These are phyloP conservation scores for Heliconius himera DNA, from an alignment of 1,140 invertebrate species.

Conservation along the genomic window DNA sequence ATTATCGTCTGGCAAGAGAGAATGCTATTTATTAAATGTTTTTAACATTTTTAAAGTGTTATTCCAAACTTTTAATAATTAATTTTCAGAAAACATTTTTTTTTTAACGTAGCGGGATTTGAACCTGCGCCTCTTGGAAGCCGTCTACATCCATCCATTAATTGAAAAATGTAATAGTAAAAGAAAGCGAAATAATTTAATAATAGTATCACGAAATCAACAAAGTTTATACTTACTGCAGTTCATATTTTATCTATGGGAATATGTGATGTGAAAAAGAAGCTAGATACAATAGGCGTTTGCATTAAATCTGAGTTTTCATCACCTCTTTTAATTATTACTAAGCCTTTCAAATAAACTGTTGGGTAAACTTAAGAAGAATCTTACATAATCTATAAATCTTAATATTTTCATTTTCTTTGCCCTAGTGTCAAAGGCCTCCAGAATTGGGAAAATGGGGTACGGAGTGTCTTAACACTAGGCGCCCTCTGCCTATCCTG, in stretches of 20 bases:
- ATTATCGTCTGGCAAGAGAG: too few relatives aligned
- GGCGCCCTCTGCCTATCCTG: too few relatives aligned
- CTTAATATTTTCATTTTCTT: too few relatives aligned
- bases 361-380: not conserved
- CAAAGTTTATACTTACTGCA: not conserved
- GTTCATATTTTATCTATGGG: not conserved
- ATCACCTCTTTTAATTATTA: constrained; percentile 12
- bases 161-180: not conserved
- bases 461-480: too few relatives aligned
- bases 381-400: not conserved
- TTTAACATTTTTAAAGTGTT: too few relatives aligned
- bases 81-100: too few relatives aligned
- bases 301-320: not conserved
- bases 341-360: not conserved
- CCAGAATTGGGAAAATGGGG: too few relatives aligned
- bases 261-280: not conserved
- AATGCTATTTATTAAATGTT: too few relatives aligned
- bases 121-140: too few relatives aligned
- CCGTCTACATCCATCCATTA: not conserved
- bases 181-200: not conserved
- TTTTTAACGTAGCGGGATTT: too few relatives aligned
- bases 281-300: not conserved
- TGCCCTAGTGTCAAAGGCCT: too few relatives aligned
- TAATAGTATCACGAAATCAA: not conserved
- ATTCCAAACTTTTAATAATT: too few relatives aligned